These are phyloP conservation scores for Epinephelus lanceolatus DNA, from an alignment of 2,113 vertebrate species.

Conservation along the genomic window DNA sequence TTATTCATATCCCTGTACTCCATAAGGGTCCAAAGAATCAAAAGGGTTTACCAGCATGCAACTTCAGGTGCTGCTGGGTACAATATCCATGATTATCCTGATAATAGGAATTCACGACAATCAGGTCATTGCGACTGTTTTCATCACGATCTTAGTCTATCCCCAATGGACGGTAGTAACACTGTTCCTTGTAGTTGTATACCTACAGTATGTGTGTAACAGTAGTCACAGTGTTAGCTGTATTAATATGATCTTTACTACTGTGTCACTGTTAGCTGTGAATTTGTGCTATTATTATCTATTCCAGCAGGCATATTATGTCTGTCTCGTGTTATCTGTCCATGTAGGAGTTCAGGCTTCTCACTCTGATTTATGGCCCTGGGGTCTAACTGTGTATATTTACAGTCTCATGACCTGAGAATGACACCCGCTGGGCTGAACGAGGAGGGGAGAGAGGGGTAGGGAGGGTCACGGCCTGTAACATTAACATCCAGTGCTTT, in stretches of 20 bases:
- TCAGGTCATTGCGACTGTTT: too few species aligned
- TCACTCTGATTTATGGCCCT: conserved; percentile 90
- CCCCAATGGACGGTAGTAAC: too few species aligned
- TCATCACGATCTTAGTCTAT: too few species aligned
- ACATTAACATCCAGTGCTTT: conserved; percentile 17
- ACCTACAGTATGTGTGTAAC: not conserved
- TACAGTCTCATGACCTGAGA: conserved; percentile 97
- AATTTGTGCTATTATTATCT: conserved; percentile 49
- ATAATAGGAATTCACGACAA: too few species aligned
- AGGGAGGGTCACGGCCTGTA: conserved; percentile 76
- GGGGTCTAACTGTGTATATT: conserved; percentile 92
- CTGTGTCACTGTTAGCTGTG: conserved; percentile 9
- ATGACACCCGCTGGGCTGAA: conserved; percentile 86
- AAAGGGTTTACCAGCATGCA: too few species aligned
- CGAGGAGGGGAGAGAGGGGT: conserved; percentile 86
- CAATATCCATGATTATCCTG: too few species aligned
- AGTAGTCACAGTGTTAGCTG: not conserved
- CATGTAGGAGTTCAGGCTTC: conserved; percentile 79
- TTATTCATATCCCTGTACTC: too few species aligned
- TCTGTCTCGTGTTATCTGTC: conserved; percentile 65
- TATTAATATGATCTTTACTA: conserved; percentile 16
- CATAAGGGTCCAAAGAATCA: too few species aligned
- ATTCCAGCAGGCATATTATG: conserved; percentile 54
- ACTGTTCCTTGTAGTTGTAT: not conserved
- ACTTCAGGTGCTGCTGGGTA: too few species aligned